Percentiles rank a stretch among this genome's conserved stretches.
Evolutionary conservation across 2,113 vertebrate species (phyloP).

Genomic region (Tetrax tetrax): DNA sequence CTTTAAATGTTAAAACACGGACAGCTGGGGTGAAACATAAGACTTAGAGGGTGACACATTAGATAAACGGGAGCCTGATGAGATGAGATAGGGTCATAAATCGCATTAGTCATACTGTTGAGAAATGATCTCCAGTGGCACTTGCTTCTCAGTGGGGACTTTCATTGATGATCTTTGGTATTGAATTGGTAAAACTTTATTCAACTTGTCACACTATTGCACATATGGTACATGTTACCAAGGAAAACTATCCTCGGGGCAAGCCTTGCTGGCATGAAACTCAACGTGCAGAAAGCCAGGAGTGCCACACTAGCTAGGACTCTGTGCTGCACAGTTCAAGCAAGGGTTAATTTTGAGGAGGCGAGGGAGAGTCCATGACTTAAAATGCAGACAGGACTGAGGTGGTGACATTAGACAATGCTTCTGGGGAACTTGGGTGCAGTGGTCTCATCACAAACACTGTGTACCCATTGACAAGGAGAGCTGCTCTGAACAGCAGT

Average conservation of each 20-base stretch:
- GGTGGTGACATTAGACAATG: neutral
- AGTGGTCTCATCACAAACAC: neutral
- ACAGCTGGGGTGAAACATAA: conserved; percentile 75
- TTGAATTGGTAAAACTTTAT: neutral
- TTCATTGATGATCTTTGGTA: neutral
- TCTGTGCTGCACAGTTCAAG: neutral
- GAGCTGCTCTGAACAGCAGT: neutral
- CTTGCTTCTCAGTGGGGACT: neutral
- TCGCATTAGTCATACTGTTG: conserved; percentile 50
- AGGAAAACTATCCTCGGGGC: neutral
- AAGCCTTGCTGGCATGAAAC: neutral
- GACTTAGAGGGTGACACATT: conserved; percentile 61
- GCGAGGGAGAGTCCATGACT: neutral
- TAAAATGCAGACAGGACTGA: neutral
- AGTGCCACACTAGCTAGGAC: neutral
- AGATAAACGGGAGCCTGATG: conserved; percentile 59
- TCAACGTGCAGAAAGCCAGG: accelerated
- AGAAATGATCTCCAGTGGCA: conserved; percentile 22
- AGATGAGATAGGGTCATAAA: conserved; percentile 59
- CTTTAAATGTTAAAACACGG: conserved; percentile 68
- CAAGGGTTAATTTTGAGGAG: neutral
- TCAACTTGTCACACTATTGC: neutral
- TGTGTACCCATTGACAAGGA: accelerated
- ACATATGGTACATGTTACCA: neutral
- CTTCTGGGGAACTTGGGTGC: neutral